Evolutionary conservation across 2,113 vertebrate genomes (phyloP), one percentile per base, ranked within the genome.

Genomic region (Epinephelus fuscoguttatus): DNA sequence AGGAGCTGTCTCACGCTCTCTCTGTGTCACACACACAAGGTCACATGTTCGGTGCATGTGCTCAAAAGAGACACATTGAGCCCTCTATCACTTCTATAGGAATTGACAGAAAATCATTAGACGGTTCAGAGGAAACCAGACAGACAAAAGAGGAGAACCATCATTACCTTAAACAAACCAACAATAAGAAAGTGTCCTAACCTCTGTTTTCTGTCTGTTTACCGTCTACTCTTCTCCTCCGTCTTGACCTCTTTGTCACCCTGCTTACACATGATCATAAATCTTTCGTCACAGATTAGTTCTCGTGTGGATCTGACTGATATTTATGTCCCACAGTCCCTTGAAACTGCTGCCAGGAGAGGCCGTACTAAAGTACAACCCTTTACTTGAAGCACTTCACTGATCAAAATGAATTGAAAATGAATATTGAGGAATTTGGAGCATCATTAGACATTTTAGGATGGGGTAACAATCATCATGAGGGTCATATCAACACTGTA

Each of bases 11-110:
- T 64, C 70, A 10, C 21, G 17, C 73, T 55, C 79, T 45, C n/a
- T n/a, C 50, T 40, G 49, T 21, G 19, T n/a, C 19, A 37, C 30
- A 73, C 59, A 84, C 68, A 84, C 73, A 83, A 25, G 69, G 80
- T 92, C 87, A 90, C 88, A 90, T 87, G 89, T 68, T 67, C 40
- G 57, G 60, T 72, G 70, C 79, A 83, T 88, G 90, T 88, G 85
- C 73, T 85, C 45, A n/a, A 79, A 76, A 75, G 60, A 69, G 67
- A 62, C 21, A 67, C 57, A 80, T 19, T 9, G 15, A 66, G 14
- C 14, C n/a, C 23, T 79, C 19, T 5, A 4, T 33, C 6, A 53
- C 70, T 60, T 73, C 53, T 59, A 80, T 75, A 49, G 18, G 53
- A 71, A 53, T 30, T 19, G 60, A 73, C 75, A 82, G 78, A 66